These are phyloP conservation scores for Anoplophora glabripennis DNA, from an alignment of 1,140 invertebrate species.

Conservation along the genomic window DNA sequence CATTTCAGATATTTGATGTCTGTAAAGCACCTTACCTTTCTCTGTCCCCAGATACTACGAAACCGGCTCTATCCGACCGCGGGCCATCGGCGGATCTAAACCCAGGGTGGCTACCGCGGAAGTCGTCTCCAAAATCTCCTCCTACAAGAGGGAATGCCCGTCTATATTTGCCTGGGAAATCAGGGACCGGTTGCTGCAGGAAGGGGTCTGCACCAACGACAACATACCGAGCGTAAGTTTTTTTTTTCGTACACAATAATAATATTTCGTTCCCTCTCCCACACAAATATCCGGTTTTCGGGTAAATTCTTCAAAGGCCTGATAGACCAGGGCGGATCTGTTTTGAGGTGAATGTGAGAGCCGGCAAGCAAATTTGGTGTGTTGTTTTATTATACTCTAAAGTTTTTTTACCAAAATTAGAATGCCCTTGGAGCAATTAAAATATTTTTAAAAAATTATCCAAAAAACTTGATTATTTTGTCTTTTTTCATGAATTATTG, in stretches of 20 bases:
- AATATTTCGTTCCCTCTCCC: too few relatives aligned
- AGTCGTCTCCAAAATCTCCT: conserved; percentile 91
- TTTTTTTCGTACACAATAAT: neutral
- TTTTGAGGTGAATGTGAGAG: too few relatives aligned
- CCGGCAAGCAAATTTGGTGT: too few relatives aligned
- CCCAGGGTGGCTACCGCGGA: conserved; percentile 93
- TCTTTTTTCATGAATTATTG: too few relatives aligned
- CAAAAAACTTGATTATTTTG: too few relatives aligned
- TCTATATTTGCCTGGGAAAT: conserved; percentile 99
- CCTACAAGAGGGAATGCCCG: conserved; percentile 94
- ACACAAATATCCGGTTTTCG: too few relatives aligned
- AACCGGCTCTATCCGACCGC: conserved; percentile 93
- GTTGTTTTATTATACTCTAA: too few relatives aligned
- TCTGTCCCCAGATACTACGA: conserved; percentile 83
- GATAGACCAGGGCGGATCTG: too few relatives aligned
- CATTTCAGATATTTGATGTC: conserved; percentile 25
- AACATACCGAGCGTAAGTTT: conserved; percentile 98
- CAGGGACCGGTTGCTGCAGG: conserved; percentile 88
- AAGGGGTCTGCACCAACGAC: conserved; percentile 97
- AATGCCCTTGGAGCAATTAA: too few relatives aligned
- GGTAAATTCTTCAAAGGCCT: too few relatives aligned
- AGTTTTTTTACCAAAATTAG: too few relatives aligned
- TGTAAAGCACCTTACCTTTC: conserved; percentile 20
- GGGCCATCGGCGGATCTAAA: conserved; percentile 94
- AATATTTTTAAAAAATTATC: too few relatives aligned